phyloP scores from a whole-genome alignment of 2,888 invertebrate genomes.

The Epistrophe grossulariae region DNA sequence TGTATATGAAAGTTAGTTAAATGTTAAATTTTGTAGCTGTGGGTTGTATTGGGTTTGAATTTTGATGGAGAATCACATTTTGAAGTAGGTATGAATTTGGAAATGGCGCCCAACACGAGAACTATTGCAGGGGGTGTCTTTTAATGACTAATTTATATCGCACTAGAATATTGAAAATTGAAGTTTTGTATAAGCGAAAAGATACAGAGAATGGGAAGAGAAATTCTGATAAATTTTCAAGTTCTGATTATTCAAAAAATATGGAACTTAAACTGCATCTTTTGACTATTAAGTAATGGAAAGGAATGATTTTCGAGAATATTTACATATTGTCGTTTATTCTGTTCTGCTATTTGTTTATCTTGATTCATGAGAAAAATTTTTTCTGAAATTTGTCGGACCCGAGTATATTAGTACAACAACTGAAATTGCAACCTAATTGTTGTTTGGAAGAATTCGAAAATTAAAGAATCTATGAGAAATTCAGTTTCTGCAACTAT shows the following conservation, averaged over 20 bases:
- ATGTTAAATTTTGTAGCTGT: slow-evolving; percentile 50
- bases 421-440: too few species aligned
- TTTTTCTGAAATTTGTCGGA: too few species aligned
- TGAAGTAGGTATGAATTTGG: slow-evolving; percentile 24
- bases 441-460: too few species aligned
- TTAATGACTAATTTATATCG: slow-evolving; percentile 6
- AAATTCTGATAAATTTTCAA: background rate
- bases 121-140: background rate
- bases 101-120: slow-evolving; percentile 39
- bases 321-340: too few species aligned
- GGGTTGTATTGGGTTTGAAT: slow-evolving; percentile 9
- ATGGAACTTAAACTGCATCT: too few species aligned
- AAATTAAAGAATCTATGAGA: too few species aligned
- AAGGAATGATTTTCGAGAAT: too few species aligned
- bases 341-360: too few species aligned
- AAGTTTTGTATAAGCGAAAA: background rate
- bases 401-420: too few species aligned
- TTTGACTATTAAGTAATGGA: too few species aligned
- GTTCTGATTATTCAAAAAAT: background rate
- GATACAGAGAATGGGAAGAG: background rate
- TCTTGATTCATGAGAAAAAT: too few species aligned
- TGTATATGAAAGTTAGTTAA: slow-evolving; percentile 50
- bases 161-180: background rate
- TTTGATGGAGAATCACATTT: slow-evolving; percentile 8
- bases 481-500: too few species aligned